Conservation (phyloP, 2,888 invertebrate genomes). For the Aporophyla lueneburgensis region DNA sequence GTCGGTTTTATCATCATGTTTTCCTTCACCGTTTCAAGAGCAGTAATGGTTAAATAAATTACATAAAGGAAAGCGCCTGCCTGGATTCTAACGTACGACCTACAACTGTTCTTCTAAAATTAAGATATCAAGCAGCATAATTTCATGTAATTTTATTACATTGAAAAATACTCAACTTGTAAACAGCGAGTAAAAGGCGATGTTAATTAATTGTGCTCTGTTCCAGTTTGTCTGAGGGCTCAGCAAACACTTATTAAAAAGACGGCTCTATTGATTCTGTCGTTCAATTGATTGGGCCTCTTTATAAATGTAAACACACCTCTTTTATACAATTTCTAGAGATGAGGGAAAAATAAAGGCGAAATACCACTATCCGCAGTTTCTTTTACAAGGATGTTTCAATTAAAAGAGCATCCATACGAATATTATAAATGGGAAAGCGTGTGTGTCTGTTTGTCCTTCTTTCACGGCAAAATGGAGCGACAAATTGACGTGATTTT, state of each 20-base stretch:
- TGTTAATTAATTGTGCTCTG: neutral
- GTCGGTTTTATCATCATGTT: too few species aligned
- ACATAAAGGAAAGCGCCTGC: too few species aligned
- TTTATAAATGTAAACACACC: conserved; percentile 8
- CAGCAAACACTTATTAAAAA: conserved; percentile 41
- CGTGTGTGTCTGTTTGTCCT: too few species aligned
- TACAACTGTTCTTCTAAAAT: too few species aligned
- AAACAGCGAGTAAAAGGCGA: neutral
- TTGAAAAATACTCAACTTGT: neutral
- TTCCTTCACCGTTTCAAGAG: too few species aligned
- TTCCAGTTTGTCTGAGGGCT: conserved; percentile 14
- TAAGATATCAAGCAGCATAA: too few species aligned
- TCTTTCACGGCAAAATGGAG: too few species aligned
- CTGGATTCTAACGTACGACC: too few species aligned
- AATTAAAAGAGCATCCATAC: conserved; percentile 13
- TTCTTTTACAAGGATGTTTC: conserved; percentile 3
- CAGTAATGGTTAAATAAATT: too few species aligned
- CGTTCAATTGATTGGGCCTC: conserved; percentile 10
- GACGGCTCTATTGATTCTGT: conserved; percentile 21
- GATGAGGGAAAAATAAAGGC: neutral
- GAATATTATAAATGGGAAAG: too few species aligned
- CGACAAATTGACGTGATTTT: too few species aligned
- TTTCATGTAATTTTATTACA: too few species aligned
- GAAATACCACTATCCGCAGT: conserved; percentile 6
- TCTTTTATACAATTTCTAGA: conserved; percentile 1